Evolutionary conservation across 2,888 invertebrate genomes (phyloP), one percentile per base, ranked within the genome.

Genomic region (Aphidoletes aphidimyza): DNA sequence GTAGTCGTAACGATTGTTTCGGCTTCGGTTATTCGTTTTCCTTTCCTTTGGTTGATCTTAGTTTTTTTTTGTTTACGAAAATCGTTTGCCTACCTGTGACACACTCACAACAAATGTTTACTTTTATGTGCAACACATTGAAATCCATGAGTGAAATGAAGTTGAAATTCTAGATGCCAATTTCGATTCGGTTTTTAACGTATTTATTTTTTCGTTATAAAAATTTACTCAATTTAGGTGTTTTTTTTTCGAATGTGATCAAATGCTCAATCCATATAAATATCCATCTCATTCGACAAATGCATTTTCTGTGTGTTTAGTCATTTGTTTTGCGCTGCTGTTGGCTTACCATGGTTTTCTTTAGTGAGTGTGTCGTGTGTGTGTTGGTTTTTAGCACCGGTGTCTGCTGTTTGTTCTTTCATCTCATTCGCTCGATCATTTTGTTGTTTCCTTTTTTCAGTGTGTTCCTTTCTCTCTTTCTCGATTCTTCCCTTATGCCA

Each of bases 401-500:
- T 47, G 47, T 47, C 47, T 6, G 19, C 47, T 2, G 47, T 47
- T 47, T 11, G 39, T 5, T 39, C 6, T 39, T 39, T 39, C 39
- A 39, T 11, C 39, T 5, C 11, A 39, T 39, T 39, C 39, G 5
- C 39, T 39, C 39, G 39, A 5, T 39, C 39, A n/a, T 5, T 39
- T 5, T 39, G 5, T 39, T 11, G 11, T 11, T 11, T 5, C 11
- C 5, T 39, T 39, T 11, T 39, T 11, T 39, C 39, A 11, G 6
- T 39, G 6, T 39, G 39, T 39, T 11, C 11, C 11, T 39, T 11
- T 5, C 39, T 39, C 39, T 39, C 39, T 11, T 47, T 47, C 17
- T 47, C 19, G 36, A n/a, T 37, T 36, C 81, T 81, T 81, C 81
- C 81, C 81, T 81, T 37, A 81, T 30, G 5, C 36, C 14, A 69